These are phyloP conservation scores for Dermatemys mawii DNA, from an alignment of 2,113 vertebrate genomes.

Conservation along the genomic window DNA sequence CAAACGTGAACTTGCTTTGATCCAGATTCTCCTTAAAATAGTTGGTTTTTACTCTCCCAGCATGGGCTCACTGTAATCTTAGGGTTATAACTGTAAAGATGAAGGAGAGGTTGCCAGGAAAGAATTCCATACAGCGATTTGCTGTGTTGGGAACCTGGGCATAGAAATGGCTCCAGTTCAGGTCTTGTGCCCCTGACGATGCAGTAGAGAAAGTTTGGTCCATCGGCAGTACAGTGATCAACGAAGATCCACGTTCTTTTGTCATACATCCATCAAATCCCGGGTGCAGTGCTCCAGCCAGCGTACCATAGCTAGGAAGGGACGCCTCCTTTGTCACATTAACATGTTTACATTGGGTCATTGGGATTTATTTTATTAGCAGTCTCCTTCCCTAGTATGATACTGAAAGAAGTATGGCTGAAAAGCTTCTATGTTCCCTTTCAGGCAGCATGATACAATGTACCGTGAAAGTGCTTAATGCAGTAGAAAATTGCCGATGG, in stretches of 20 bases:
- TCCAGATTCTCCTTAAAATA: not conserved
- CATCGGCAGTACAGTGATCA: not conserved
- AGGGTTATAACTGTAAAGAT: slow-evolving; percentile 48
- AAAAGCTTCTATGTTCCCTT: slow-evolving; percentile 10
- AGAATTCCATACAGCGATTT: slow-evolving; percentile 35
- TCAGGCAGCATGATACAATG: not conserved
- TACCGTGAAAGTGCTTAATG: slow-evolving; percentile 64
- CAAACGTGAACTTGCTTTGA: not conserved
- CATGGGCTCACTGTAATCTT: slow-evolving; percentile 33
- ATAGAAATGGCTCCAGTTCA: not conserved
- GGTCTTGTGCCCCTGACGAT: not conserved
- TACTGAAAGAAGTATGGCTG: not conserved
- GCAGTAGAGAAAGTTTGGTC: not conserved
- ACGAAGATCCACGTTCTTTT: not conserved
- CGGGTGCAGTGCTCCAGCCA: not conserved
- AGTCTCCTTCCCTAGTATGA: not conserved
- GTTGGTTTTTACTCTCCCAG: not conserved
- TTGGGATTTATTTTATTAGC: not conserved
- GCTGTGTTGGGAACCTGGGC: not conserved
- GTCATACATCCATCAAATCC: not conserved
- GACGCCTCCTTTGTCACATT: not conserved
- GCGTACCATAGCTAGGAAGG: not conserved
- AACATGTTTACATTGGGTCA: not conserved
- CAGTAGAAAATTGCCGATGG: slow-evolving; percentile 64
- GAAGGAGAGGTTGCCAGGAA: slow-evolving; percentile 34